These are phyloP conservation scores for Cephus sareptanus DNA, from an alignment of 2,888 invertebrate species.

Conservation along the genomic window DNA sequence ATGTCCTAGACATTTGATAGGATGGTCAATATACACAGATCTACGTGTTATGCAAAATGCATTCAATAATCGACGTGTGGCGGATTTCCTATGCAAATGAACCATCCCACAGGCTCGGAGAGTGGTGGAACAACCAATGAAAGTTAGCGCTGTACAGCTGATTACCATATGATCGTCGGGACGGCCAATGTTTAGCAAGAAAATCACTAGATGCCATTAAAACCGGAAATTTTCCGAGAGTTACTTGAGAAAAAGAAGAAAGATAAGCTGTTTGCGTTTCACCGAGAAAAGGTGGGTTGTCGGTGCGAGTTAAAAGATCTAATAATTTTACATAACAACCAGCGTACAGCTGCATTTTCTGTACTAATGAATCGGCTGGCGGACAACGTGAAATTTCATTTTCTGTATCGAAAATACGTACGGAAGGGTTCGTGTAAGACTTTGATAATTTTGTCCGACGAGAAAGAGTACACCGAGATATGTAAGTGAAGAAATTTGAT, in stretches of 20 bases:
- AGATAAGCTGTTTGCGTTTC: background rate
- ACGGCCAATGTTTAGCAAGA: constrained; percentile 34
- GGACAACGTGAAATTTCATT: background rate
- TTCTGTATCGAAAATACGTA: background rate
- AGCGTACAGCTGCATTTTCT: background rate
- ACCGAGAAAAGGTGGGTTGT: background rate
- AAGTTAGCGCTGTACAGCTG: constrained; percentile 45
- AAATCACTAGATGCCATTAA: constrained; percentile 14
- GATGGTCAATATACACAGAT: background rate
- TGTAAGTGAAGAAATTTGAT: background rate
- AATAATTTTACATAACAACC: background rate
- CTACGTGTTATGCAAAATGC: background rate
- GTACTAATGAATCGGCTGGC: background rate
- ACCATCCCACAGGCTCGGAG: background rate
- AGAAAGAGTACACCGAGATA: background rate
- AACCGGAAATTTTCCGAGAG: background rate
- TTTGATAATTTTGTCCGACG: background rate
- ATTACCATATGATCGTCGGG: constrained; percentile 57
- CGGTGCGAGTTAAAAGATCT: background rate
- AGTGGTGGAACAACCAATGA: background rate
- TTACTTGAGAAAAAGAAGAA: background rate
- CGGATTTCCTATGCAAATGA: background rate
- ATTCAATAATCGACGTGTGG: background rate
- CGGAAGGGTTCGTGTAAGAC: background rate
- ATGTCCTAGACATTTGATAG: background rate